These are phyloP conservation scores for Erythrocercus mccallii DNA, from an alignment of 2,113 vertebrate genomes.

Conservation along the genomic window DNA sequence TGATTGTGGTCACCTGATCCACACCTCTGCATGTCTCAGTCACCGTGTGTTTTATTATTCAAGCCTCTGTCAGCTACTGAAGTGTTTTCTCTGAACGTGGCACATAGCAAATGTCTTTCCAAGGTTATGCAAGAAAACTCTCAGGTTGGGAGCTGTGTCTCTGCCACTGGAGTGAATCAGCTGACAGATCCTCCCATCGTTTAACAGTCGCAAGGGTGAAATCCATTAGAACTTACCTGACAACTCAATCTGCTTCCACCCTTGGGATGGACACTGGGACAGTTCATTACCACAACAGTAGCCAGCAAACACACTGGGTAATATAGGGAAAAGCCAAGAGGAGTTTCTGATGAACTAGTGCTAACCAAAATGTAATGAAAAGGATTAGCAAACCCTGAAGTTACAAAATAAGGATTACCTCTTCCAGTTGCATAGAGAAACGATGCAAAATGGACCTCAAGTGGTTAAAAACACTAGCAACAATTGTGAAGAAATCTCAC, in stretches of 20 bases:
- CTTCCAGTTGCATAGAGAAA: neutral
- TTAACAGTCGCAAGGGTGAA: neutral
- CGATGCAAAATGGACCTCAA: neutral
- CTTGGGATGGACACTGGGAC: neutral
- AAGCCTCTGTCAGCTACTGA: neutral
- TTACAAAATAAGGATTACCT: neutral
- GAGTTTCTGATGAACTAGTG: neutral
- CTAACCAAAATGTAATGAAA: neutral
- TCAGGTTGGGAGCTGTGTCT: neutral
- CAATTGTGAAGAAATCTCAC: neutral
- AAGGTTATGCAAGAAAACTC: neutral
- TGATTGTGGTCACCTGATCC: neutral
- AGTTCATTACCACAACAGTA: neutral
- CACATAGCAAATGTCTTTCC: neutral
- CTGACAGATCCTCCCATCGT: neutral
- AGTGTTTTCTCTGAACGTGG: neutral
- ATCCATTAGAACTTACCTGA: neutral
- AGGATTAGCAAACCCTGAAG: neutral
- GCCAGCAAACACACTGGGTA: neutral
- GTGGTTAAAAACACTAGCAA: neutral
- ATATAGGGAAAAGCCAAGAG: neutral
- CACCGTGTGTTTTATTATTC: neutral
- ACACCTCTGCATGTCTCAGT: neutral
- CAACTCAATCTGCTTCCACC: neutral
- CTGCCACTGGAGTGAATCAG: neutral